phyloP scores from a whole-genome alignment of 2,797 vertebrate genomes.

The Triplophysa yarkandensis region DNA sequence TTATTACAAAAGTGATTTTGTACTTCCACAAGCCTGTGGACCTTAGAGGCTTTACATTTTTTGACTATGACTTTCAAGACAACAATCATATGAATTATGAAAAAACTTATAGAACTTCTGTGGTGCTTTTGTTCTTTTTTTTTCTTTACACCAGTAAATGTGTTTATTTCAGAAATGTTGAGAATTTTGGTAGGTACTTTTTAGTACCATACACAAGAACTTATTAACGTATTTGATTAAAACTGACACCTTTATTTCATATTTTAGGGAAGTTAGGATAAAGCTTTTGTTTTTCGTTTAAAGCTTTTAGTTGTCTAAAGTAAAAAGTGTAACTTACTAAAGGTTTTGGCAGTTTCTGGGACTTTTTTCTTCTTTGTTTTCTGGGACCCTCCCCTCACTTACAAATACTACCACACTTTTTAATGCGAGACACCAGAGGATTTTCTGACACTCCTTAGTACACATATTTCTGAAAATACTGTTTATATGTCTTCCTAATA shows the following conservation, averaged over 20 bases:
- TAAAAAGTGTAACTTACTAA: no score
- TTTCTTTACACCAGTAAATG: background rate
- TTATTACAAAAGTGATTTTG: slow-evolving; percentile 37
- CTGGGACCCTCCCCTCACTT: slow-evolving; percentile 32
- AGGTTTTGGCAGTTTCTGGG: slow-evolving; percentile 35
- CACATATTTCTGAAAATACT: slow-evolving; percentile 51
- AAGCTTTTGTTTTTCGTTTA: slow-evolving; percentile 29
- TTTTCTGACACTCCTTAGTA: slow-evolving; percentile 44
- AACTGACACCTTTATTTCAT: slow-evolving; percentile 60
- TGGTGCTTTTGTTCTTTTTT: background rate
- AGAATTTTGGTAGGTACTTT: background rate
- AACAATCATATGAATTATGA: background rate
- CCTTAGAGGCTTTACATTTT: background rate
- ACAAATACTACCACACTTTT: background rate
- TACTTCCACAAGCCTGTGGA: background rate
- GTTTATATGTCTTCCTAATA: slow-evolving; percentile 12
- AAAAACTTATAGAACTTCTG: background rate
- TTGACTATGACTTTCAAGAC: background rate
- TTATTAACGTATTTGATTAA: no score
- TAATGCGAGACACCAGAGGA: slow-evolving; percentile 36
- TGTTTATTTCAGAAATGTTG: slow-evolving; percentile 5
- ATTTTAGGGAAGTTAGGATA: slow-evolving; percentile 24
- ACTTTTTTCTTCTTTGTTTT: no score
- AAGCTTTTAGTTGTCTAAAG: slow-evolving; percentile 36
- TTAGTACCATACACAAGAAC: background rate